phyloP scores from a whole-genome alignment of 2,113 vertebrate genomes.

The Oxyura jamaicensis region DNA sequence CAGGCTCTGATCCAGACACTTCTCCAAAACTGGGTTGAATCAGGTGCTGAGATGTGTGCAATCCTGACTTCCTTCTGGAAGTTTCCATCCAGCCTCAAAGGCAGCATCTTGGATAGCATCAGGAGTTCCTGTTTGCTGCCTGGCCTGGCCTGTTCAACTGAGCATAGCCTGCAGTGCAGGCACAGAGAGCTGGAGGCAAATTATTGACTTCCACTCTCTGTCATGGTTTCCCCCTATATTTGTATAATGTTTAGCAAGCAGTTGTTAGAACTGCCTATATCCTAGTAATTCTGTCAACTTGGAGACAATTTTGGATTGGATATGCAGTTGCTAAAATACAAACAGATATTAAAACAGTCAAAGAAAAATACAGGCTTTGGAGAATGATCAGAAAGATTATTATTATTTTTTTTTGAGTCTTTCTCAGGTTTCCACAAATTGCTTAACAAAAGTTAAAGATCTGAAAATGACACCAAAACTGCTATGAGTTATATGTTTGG shows the following conservation, averaged over 20 bases:
- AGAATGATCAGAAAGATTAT: background rate
- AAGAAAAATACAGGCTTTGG: background rate
- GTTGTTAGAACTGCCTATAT: background rate
- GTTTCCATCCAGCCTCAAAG: background rate
- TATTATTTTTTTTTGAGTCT: background rate
- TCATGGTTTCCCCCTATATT: background rate
- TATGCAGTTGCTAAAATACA: rapidly evolving
- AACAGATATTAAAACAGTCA: background rate
- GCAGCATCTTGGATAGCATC: background rate
- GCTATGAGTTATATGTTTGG: background rate
- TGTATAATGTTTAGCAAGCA: background rate
- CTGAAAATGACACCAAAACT: background rate
- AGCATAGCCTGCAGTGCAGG: background rate
- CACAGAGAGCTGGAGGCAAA: background rate
- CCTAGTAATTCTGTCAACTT: background rate
- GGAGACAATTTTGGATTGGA: background rate
- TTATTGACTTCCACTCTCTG: background rate
- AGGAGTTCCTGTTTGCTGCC: background rate
- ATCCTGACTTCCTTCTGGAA: background rate
- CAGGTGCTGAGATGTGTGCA: background rate
- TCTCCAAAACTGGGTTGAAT: background rate
- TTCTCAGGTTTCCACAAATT: background rate
- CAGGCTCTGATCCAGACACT: background rate
- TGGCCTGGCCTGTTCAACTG: background rate
- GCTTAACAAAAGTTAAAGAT: background rate